Evolutionary conservation across 2,888 invertebrate species (phyloP).

Genomic region (Phortica magna): DNA sequence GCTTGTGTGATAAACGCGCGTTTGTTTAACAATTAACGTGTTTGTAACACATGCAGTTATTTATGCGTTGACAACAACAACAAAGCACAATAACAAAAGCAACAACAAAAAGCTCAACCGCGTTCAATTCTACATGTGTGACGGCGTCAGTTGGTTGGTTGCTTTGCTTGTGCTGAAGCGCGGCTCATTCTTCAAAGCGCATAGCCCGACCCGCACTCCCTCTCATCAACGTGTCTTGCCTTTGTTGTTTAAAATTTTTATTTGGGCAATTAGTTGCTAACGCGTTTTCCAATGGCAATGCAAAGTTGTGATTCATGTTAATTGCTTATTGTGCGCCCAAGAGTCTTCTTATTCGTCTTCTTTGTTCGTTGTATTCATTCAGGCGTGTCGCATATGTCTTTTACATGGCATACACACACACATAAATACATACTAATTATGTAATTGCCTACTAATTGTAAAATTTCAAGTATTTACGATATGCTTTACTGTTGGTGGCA

Average conservation of each 20-base stretch:
- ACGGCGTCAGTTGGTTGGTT: too few species aligned
- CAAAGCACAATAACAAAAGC: neutral
- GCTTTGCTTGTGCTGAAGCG: neutral
- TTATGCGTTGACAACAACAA: constrained; percentile 51
- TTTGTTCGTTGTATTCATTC: neutral
- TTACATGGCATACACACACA: neutral
- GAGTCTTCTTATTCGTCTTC: neutral
- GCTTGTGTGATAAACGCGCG: constrained; percentile 72
- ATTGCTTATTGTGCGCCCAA: constrained; percentile 65
- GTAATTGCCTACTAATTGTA: constrained; percentile 59
- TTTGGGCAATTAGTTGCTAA: constrained; percentile 54
- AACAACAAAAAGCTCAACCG: constrained; percentile 8
- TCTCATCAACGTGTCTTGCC: constrained; percentile 32
- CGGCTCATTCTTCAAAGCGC: constrained; percentile 28
- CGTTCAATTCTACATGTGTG: neutral
- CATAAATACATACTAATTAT: constrained; percentile 33
- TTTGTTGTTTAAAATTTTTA: constrained; percentile 2
- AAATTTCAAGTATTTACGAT: constrained; percentile 50
- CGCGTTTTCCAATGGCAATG: constrained; percentile 32
- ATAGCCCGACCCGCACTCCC: constrained; percentile 9
- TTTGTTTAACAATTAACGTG: constrained; percentile 76
- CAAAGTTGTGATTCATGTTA: constrained; percentile 67
- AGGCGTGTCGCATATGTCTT: neutral
- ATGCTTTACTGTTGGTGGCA: neutral
- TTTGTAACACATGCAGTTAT: constrained; percentile 74